These are phyloP conservation scores for Morinoia aosen DNA, from an alignment of 2,888 invertebrate species.

Conservation along the genomic window DNA sequence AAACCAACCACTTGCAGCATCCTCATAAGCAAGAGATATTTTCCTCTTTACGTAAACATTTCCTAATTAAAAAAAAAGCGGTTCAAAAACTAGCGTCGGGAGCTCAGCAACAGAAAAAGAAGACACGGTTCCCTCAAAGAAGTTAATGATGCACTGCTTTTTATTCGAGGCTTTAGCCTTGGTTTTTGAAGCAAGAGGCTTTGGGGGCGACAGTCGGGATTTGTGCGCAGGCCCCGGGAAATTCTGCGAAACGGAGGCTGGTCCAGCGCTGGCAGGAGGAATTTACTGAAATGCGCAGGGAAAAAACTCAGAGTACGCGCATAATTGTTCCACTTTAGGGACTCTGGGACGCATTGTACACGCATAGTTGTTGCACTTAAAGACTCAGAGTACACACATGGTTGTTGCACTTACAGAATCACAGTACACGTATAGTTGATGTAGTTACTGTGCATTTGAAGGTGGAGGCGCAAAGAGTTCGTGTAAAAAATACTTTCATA, in stretches of 20 bases:
- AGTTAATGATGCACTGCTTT: background rate
- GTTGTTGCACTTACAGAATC: background rate
- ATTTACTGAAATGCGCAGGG: background rate
- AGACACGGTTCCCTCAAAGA: background rate
- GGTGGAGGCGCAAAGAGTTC: no score
- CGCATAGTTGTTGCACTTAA: background rate
- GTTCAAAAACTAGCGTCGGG: background rate
- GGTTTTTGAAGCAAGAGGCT: background rate
- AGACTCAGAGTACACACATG: background rate
- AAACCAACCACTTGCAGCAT: no score
- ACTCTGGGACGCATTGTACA: no score
- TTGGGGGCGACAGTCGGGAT: background rate
- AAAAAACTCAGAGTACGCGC: background rate
- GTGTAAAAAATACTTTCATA: no score
- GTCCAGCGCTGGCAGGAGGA: background rate
- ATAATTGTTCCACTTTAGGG: no score
- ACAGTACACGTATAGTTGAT: no score
- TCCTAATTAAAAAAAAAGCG: background rate
- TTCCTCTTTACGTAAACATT: background rate
- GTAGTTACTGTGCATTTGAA: no score
- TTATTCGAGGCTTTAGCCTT: background rate
- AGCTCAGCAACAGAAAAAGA: background rate
- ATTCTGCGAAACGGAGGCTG: background rate
- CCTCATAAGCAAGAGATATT: no score
- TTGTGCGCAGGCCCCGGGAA: background rate